These are phyloP conservation scores for Drosophila ananassae DNA, from an alignment of 1,140 invertebrate genomes.

Conservation along the genomic window DNA sequence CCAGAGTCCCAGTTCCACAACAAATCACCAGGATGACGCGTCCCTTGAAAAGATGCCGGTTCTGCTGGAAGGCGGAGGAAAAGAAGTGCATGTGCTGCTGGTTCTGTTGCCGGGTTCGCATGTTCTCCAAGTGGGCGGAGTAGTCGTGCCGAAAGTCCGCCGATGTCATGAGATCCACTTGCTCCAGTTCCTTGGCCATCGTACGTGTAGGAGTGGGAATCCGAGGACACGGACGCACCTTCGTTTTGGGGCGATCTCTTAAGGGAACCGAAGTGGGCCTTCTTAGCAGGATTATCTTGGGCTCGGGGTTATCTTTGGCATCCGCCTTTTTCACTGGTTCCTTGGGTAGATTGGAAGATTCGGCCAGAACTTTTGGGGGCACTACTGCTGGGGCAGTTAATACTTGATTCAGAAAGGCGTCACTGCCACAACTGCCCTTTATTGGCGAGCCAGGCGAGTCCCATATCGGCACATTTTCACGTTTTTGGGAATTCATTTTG, in stretches of 20 bases:
- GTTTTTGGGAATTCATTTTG: neutral
- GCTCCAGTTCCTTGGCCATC: constrained; percentile 38
- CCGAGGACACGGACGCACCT: neutral
- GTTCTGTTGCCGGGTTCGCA: constrained; percentile 99
- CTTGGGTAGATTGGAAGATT: no score
- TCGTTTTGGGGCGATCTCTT: neutral
- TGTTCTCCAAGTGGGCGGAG: constrained; percentile 98
- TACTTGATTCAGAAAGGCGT: neutral
- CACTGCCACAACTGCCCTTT: neutral
- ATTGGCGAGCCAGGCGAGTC: neutral
- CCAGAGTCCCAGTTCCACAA: constrained; percentile 98
- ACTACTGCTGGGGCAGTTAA: neutral
- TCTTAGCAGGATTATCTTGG: neutral
- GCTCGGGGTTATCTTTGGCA: no score
- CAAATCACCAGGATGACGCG: constrained; percentile 98
- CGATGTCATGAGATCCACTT: constrained; percentile 61
- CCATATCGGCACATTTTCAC: no score
- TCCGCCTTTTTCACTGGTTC: neutral
- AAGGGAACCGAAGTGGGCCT: neutral
- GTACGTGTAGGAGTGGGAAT: constrained; percentile 22
- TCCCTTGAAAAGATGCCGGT: constrained; percentile 97
- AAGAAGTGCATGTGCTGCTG: constrained; percentile 98
- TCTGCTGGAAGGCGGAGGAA: constrained; percentile 97
- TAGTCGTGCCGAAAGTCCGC: constrained; percentile 54
- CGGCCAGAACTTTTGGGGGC: neutral